phyloP scores from a whole-genome alignment of 2,888 invertebrate species.

The Nephrotoma flavescens region DNA sequence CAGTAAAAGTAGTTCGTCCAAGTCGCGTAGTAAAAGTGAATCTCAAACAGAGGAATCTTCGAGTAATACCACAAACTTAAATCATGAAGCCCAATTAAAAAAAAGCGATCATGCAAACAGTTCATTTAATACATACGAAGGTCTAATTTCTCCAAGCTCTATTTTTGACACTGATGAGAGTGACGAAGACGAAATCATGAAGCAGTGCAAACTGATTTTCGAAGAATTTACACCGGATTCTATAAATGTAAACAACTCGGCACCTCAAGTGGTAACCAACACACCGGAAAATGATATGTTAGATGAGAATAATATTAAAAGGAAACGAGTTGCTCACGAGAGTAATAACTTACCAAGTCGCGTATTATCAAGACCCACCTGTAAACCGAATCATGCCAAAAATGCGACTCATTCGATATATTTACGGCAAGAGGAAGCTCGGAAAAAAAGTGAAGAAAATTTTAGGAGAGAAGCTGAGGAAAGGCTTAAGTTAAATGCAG shows the following conservation, averaged over 20 bases:
- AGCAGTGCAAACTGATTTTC: slow-evolving; percentile 76
- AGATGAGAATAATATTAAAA: slow-evolving; percentile 26
- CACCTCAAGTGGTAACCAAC: neutral
- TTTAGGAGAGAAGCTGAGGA: slow-evolving; percentile 13
- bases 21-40: slow-evolving; percentile 9
- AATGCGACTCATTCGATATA: slow-evolving; percentile 38
- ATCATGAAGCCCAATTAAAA: slow-evolving; percentile 19
- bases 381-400: slow-evolving; percentile 37
- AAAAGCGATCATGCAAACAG: slow-evolving; percentile 25
- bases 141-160: slow-evolving; percentile 15
- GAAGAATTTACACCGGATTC: slow-evolving; percentile 43
- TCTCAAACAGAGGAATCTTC: slow-evolving; percentile 16
- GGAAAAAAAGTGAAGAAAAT: slow-evolving; percentile 21
- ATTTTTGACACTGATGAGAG: slow-evolving; percentile 16
- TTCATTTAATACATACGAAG: slow-evolving; percentile 26
- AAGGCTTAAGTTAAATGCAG: slow-evolving; percentile 13
- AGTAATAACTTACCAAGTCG: slow-evolving; percentile 33
- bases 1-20: slow-evolving; percentile 5
- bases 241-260: neutral
- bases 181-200: slow-evolving; percentile 55
- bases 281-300: neutral
- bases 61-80: slow-evolving; percentile 19
- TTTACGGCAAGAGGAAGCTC: slow-evolving; percentile 22
- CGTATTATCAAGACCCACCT: slow-evolving; percentile 27
- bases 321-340: slow-evolving; percentile 61